Percentiles rank a stretch among this genome's conserved stretches.
Evolutionary conservation across 2,113 vertebrate species (phyloP).

Genomic region (Procapra przewalskii): DNA sequence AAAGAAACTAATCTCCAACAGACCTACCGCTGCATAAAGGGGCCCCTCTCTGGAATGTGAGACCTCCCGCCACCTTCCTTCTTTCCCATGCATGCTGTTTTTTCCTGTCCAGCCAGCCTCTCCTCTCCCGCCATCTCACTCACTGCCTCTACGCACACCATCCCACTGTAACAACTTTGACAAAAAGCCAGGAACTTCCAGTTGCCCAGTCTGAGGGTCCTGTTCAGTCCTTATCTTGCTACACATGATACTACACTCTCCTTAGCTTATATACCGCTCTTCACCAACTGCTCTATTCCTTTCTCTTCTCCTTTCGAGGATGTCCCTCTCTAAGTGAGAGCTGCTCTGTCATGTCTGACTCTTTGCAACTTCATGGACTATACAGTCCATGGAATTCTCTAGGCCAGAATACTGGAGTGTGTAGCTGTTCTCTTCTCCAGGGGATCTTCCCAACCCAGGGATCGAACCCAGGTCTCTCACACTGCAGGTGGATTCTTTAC

Average conservation of each 20-base stretch:
- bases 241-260: background rate
- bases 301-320: background rate
- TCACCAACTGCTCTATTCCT: background rate
- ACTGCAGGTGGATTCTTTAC: background rate
- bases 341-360: background rate
- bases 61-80: background rate
- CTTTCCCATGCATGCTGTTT: background rate
- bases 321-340: background rate
- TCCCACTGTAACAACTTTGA: background rate
- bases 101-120: background rate
- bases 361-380: background rate
- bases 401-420: background rate
- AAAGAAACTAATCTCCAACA: background rate
- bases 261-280: background rate
- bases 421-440: background rate
- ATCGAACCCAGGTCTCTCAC: background rate
- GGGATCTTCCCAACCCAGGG: background rate
- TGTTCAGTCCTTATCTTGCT: background rate
- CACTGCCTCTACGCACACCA: background rate
- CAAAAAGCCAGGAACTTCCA: background rate
- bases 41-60: background rate
- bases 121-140: background rate
- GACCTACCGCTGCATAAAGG: background rate
- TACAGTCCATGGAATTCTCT: background rate
- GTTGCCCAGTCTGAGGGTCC: background rate